phyloP scores from a whole-genome alignment of 2,888 invertebrate genomes.

The Deladenus siricidicola region DNA sequence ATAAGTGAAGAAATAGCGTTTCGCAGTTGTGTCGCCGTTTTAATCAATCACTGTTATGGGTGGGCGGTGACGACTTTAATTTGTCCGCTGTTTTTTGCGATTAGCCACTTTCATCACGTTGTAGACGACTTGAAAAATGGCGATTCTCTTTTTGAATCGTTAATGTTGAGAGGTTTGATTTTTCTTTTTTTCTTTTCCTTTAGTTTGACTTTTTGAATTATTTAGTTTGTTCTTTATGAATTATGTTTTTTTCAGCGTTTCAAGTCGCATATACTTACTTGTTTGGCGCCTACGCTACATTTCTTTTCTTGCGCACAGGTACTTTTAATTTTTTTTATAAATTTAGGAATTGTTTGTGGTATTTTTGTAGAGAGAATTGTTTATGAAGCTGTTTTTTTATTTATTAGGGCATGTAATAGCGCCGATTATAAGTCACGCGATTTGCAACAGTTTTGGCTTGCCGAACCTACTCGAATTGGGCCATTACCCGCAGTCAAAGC shows the following conservation, averaged over 20 bases:
- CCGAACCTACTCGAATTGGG: constrained; percentile 22
- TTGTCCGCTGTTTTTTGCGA: constrained; percentile 42
- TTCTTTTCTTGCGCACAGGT: constrained; percentile 38
- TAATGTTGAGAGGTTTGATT: constrained; percentile 33
- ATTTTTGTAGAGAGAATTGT: not conserved
- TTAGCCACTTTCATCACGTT: constrained; percentile 47
- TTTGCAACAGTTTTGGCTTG: constrained; percentile 48
- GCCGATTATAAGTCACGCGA: constrained; percentile 45
- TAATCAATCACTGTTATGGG: constrained; percentile 30
- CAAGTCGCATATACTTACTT: constrained; percentile 52
- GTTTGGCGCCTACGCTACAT: constrained; percentile 51
- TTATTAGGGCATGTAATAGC: constrained; percentile 34
- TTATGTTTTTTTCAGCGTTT: constrained; percentile 33
- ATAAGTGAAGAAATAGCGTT: constrained; percentile 49
- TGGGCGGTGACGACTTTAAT: constrained; percentile 21
- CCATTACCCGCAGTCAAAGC: not conserved
- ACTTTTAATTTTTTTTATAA: not conserved
- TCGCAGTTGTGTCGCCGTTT: constrained; percentile 42
- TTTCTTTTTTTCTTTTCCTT: not conserved
- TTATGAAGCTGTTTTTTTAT: not conserved
- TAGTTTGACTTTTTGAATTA: not conserved
- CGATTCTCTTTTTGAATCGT: constrained; percentile 21
- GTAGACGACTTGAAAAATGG: constrained; percentile 40
- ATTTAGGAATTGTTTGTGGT: not conserved
- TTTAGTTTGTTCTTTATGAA: not conserved